These are phyloP conservation scores for Melieria omissa DNA, from an alignment of 2,888 invertebrate genomes.

Conservation along the genomic window DNA sequence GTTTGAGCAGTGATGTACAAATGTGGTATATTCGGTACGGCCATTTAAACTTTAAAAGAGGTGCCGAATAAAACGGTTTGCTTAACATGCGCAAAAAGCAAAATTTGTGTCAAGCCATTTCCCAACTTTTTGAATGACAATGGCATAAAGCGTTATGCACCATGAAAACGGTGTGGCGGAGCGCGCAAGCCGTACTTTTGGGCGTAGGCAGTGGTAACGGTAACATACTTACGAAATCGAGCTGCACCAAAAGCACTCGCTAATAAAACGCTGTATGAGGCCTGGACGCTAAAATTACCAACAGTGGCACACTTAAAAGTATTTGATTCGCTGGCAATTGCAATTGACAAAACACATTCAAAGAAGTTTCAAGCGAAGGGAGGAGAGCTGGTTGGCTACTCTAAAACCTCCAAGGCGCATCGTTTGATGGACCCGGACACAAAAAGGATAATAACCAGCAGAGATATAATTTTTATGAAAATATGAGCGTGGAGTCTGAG, in stretches of 20 bases:
- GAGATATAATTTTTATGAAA: constrained; percentile 30
- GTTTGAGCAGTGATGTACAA: neutral
- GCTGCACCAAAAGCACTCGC: neutral
- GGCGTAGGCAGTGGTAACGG: constrained; percentile 40
- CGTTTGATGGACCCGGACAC: constrained; percentile 20
- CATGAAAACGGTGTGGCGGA: too few relatives aligned
- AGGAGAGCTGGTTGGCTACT: constrained; percentile 10
- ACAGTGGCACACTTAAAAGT: constrained; percentile 32
- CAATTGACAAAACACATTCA: constrained; percentile 33
- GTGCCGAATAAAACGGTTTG: neutral
- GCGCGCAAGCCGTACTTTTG: constrained; percentile 49
- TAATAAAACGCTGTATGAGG: constrained; percentile 1
- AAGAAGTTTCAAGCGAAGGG: constrained; percentile 16
- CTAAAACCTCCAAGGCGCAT: constrained; percentile 36
- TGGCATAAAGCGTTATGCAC: constrained; percentile 52
- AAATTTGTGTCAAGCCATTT: constrained; percentile 45
- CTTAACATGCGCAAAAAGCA: constrained; percentile 46
- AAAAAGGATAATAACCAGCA: constrained; percentile 6
- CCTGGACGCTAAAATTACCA: constrained; percentile 20
- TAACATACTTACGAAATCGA: too few relatives aligned
- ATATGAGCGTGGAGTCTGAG: neutral
- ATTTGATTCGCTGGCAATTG: constrained; percentile 42
- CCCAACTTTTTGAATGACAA: constrained; percentile 42
- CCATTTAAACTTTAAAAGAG: neutral
- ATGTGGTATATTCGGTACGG: constrained; percentile 3